Evolutionary conservation across 1,140 invertebrate genomes (phyloP).

Genomic region (Aradophagus sp.): DNA sequence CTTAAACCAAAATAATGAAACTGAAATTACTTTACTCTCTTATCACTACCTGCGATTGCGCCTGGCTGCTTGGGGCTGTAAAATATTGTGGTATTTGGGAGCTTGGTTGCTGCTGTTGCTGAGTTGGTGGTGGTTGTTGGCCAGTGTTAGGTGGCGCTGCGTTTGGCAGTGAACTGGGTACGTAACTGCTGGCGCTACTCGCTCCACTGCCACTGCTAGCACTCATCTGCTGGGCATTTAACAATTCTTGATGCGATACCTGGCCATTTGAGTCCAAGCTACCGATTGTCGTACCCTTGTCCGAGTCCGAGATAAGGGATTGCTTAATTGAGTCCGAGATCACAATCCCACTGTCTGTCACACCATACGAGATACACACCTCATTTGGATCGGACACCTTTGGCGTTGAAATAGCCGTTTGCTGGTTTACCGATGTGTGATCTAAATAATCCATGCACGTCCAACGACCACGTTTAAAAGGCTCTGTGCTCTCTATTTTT

Average conservation of each 20-base stretch:
- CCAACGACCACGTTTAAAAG: conserved; percentile 94
- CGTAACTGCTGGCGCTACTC: conserved; percentile 51
- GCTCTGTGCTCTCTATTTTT: conserved; percentile 96
- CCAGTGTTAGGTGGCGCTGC: conserved; percentile 46
- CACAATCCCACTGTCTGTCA: conserved; percentile 70
- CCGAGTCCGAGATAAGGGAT: conserved; percentile 53
- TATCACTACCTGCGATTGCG: too few relatives aligned
- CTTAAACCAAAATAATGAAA: too few relatives aligned
- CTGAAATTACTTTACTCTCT: too few relatives aligned
- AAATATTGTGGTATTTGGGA: conserved; percentile 55
- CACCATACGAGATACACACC: conserved; percentile 73
- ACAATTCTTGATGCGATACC: conserved; percentile 65
- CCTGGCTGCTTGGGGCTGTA: conserved; percentile 44
- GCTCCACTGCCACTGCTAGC: conserved; percentile 3
- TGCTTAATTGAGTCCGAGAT: conserved; percentile 64
- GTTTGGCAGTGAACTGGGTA: conserved; percentile 59
- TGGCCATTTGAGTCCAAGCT: conserved; percentile 67
- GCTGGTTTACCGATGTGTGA: conserved; percentile 81
- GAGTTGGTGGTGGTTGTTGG: too few relatives aligned
- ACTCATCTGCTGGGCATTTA: conserved; percentile 54
- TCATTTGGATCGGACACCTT: conserved; percentile 72
- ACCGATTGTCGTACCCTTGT: conserved; percentile 53
- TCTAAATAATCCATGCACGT: conserved; percentile 96
- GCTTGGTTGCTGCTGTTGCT: neutral
- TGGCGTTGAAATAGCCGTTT: conserved; percentile 66